These are phyloP conservation scores for Brienomyrus longianalis DNA, from an alignment of 2,113 vertebrate species.

Conservation along the genomic window DNA sequence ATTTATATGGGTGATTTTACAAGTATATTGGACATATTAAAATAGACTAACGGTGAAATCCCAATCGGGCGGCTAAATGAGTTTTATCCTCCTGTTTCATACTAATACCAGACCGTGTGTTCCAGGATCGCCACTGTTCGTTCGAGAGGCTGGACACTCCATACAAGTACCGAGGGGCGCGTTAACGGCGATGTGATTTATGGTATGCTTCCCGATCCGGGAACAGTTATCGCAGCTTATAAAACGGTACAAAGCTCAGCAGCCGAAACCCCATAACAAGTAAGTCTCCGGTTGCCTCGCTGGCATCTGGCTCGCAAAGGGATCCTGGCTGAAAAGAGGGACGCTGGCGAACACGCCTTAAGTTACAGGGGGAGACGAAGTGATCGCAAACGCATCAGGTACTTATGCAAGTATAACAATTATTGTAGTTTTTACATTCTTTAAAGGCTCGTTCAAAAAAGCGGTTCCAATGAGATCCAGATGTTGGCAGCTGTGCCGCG, in stretches of 20 bases:
- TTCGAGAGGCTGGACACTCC: neutral
- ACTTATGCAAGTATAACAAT: neutral
- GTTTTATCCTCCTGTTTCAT: neutral
- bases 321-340: neutral
- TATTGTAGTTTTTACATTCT: neutral
- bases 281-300: constrained; percentile 41
- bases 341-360: neutral
- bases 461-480: constrained; percentile 31
- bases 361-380: constrained; percentile 10
- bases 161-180: neutral
- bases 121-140: too few species aligned
- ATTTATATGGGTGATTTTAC: neutral
- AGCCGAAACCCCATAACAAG: neutral
- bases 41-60: neutral
- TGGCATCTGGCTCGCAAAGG: constrained; percentile 51
- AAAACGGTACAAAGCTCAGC: neutral
- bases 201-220: neutral
- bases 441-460: neutral
- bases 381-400: neutral
- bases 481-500: constrained; percentile 37
- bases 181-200: neutral
- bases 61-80: neutral
- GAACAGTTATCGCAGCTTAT: neutral
- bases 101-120: neutral
- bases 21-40: neutral